Percentiles rank a stretch among this genome's conserved stretches.
phyloP scores from a whole-genome alignment of 2,888 invertebrate genomes.

The Lysandra bellargus region DNA sequence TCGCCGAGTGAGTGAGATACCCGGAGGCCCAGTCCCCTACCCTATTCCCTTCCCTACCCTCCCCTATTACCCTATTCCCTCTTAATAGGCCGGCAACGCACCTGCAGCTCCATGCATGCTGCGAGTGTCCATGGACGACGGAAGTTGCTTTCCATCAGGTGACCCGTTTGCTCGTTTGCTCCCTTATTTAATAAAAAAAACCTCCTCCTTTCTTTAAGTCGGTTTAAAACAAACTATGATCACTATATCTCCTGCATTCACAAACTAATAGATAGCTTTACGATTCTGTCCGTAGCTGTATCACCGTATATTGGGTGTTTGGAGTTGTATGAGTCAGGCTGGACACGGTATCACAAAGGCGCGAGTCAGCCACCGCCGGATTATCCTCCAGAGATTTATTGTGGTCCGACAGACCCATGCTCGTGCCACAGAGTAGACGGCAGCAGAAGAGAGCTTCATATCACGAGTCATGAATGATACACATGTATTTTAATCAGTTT shows the following conservation, averaged over 20 bases:
- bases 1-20: too few species aligned
- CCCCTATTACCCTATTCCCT: too few species aligned
- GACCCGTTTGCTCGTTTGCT: too few species aligned
- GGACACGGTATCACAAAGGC: slow-evolving; percentile 41
- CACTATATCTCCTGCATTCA: not conserved
- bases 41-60: too few species aligned
- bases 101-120: too few species aligned
- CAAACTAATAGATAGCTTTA: not conserved
- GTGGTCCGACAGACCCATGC: slow-evolving; percentile 41
- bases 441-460: not conserved
- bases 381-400: slow-evolving; percentile 50
- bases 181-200: too few species aligned
- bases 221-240: not conserved
- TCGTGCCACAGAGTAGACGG: slow-evolving; percentile 29
- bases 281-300: not conserved
- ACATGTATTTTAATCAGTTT: too few species aligned
- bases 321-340: slow-evolving; percentile 3
- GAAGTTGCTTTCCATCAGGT: too few species aligned
- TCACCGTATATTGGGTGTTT: not conserved
- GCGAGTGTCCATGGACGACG: too few species aligned
- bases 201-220: too few species aligned
- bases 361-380: slow-evolving; percentile 45
- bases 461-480: not conserved
- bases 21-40: too few species aligned
- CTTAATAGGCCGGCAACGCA: too few species aligned